Conservation (phyloP, 2,113 vertebrate genomes). For the Ariopsis seemanni region DNA sequence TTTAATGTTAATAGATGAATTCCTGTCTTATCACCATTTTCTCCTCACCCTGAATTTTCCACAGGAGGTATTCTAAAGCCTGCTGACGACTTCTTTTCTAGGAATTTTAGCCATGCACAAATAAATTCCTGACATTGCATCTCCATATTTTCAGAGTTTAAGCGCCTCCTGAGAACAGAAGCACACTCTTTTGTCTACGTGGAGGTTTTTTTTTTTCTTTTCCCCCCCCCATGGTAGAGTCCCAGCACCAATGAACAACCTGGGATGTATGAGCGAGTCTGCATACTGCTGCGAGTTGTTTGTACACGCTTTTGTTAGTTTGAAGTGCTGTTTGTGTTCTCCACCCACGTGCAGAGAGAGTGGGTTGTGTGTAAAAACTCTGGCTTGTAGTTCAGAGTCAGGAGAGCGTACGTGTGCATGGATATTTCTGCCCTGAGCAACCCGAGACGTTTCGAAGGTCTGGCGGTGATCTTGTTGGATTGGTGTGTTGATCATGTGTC, state of each 20-base stretch:
- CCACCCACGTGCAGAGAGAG: too few relatives aligned
- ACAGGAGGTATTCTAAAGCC: neutral
- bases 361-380: neutral
- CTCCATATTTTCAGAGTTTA: neutral
- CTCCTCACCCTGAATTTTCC: neutral
- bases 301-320: neutral
- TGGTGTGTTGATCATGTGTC: constrained; percentile 38
- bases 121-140: neutral
- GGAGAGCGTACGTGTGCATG: neutral
- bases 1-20: neutral
- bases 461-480: constrained; percentile 31
- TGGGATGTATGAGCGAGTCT: too few relatives aligned
- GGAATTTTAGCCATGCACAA: neutral
- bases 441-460: constrained; percentile 35
- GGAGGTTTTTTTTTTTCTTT: neutral
- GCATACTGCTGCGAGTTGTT: too few relatives aligned
- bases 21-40: neutral
- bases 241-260: neutral
- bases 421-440: constrained; percentile 20
- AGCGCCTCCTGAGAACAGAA: neutral
- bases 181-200: neutral
- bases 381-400: neutral
- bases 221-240: neutral
- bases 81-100: neutral
- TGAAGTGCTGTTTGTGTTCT: neutral